Evolutionary conservation across 2,113 vertebrate genomes (phyloP).

Genomic region (Crotalus helleri): DNA sequence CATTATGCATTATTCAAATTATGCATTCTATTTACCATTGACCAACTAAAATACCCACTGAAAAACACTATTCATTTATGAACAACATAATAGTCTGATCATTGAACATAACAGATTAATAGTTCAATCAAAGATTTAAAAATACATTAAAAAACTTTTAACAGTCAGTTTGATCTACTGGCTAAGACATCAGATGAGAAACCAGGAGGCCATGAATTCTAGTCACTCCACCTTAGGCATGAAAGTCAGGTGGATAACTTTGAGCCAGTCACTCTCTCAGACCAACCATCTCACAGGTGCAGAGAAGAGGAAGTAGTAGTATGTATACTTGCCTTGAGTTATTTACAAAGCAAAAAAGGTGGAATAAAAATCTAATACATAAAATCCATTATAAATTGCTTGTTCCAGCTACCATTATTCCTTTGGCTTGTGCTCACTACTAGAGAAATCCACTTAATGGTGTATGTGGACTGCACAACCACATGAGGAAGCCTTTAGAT

Average conservation of each 20-base stretch:
- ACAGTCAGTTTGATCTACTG: too few species aligned
- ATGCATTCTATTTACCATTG: too few species aligned
- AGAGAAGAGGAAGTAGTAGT: neutral
- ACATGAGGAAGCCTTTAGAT: neutral
- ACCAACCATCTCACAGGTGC: too few species aligned
- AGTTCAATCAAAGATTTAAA: neutral
- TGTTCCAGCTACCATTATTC: neutral
- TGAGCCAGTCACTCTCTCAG: too few species aligned
- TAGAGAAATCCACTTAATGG: neutral
- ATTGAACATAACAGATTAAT: neutral
- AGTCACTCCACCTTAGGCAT: too few species aligned
- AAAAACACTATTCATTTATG: neutral
- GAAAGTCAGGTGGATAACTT: too few species aligned
- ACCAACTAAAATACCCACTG: neutral
- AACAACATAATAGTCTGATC: neutral
- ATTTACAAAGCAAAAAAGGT: neutral
- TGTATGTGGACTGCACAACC: neutral
- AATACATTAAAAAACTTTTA: too few species aligned
- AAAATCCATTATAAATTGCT: neutral
- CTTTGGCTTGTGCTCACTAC: neutral
- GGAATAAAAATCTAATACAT: neutral
- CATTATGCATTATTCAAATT: too few species aligned
- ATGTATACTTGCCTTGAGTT: neutral
- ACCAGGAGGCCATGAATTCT: too few species aligned
- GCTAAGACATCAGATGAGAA: too few species aligned